phyloP scores from a whole-genome alignment of 2,797 vertebrate species.

The Antennarius maculatus region DNA sequence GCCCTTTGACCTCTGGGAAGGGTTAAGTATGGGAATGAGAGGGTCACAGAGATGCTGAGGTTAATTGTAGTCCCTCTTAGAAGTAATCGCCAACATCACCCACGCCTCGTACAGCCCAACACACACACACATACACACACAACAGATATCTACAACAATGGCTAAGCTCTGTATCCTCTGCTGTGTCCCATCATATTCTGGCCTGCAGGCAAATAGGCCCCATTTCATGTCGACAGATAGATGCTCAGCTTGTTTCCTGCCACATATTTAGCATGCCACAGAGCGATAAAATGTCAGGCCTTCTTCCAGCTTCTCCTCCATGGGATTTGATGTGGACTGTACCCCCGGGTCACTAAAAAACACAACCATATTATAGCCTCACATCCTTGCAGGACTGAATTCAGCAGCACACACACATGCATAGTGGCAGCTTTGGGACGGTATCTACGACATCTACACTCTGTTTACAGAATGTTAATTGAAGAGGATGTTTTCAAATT shows the following conservation, averaged over 20 bases:
- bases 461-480: constrained; percentile 63
- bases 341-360: constrained; percentile 55
- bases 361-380: constrained; percentile 58
- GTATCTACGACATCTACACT: constrained; percentile 29
- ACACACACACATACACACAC: constrained; percentile 36
- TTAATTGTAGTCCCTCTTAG: constrained; percentile 80
- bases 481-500: constrained; percentile 44
- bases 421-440: background rate
- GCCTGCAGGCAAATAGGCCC: constrained; percentile 70
- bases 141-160: constrained; percentile 36
- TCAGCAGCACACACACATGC: constrained; percentile 12
- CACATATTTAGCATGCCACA: constrained; percentile 76
- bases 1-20: constrained; percentile 57
- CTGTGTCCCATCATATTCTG: constrained; percentile 53
- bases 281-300: constrained; percentile 69
- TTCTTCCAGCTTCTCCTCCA: constrained; percentile 40
- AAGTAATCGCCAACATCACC: constrained; percentile 76
- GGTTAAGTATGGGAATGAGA: constrained; percentile 77
- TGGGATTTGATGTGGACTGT: constrained; percentile 45
- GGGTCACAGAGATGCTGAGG: constrained; percentile 70
- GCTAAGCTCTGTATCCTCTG: constrained; percentile 39
- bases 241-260: constrained; percentile 71
- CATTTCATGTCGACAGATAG: constrained; percentile 69
- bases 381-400: constrained; percentile 17
- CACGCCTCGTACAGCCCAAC: constrained; percentile 38